A percentile compares a stretch with the other conserved stretches of the same genome.
Conservation (phyloP, 64 coral and sea anemone species). For the Cladopsammia gracilis region DNA sequence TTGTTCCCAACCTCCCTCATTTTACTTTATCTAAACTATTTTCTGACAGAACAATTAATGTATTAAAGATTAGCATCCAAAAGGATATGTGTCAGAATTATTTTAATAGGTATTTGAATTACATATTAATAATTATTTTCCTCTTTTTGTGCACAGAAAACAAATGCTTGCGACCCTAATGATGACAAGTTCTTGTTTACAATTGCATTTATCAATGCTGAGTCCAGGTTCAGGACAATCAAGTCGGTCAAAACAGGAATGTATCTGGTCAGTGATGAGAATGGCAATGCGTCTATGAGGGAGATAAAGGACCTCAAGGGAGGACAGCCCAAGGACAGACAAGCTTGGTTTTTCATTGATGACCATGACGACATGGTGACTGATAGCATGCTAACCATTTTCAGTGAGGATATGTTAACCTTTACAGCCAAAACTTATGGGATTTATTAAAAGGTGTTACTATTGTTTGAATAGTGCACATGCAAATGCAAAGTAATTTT, state of each 20-base stretch:
- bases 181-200: neutral
- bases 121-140: neutral
- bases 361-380: neutral
- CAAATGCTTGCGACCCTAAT: neutral
- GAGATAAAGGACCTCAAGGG: neutral
- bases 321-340: neutral
- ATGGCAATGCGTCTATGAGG: neutral
- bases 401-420: no score
- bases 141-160: neutral
- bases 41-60: no score
- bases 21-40: no score
- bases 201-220: neutral
- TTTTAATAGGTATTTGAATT: neutral
- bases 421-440: neutral
- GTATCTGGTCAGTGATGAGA: neutral
- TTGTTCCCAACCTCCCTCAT: no score
- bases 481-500: no score
- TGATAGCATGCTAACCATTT: no score
- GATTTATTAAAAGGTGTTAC: neutral
- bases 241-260: neutral
- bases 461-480: no score
- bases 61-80: no score
- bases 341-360: conserved; percentile 2
- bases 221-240: neutral
- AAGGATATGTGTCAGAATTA: no score